These are phyloP conservation scores for Sinosuthora webbiana DNA, from an alignment of 2,113 vertebrate genomes.

Conservation along the genomic window DNA sequence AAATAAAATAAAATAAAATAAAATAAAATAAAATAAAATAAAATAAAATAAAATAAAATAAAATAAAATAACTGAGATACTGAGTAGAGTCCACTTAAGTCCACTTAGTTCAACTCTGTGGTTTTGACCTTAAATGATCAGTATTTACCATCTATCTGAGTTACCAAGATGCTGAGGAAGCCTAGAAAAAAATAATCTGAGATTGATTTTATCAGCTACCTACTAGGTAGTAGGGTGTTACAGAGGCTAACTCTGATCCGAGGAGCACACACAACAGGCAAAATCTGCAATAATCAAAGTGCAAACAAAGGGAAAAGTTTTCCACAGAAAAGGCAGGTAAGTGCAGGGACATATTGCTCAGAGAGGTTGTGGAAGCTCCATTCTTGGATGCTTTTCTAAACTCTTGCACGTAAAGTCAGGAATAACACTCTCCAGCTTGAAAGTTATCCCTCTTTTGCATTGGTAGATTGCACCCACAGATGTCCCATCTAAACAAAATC, in stretches of 20 bases:
- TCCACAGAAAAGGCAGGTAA: neutral
- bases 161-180: neutral
- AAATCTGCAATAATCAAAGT: neutral
- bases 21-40: too few relatives aligned
- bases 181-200: neutral
- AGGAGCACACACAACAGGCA: neutral
- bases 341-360: accelerated
- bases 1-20: too few relatives aligned
- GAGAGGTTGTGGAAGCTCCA: neutral
- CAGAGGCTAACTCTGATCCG: neutral
- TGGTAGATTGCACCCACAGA: neutral
- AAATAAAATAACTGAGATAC: neutral
- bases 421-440: neutral
- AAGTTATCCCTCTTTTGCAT: neutral
- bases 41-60: too few relatives aligned
- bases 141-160: neutral
- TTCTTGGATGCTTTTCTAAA: neutral
- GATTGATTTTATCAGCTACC: neutral
- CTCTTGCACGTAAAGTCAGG: neutral
- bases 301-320: neutral
- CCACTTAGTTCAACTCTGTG: neutral
- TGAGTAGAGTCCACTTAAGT: neutral
- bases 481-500: accelerated
- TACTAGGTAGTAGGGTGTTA: neutral
- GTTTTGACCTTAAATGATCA: neutral